phyloP scores from a whole-genome alignment of 2,797 vertebrate species.

The Harpagifer antarcticus region DNA sequence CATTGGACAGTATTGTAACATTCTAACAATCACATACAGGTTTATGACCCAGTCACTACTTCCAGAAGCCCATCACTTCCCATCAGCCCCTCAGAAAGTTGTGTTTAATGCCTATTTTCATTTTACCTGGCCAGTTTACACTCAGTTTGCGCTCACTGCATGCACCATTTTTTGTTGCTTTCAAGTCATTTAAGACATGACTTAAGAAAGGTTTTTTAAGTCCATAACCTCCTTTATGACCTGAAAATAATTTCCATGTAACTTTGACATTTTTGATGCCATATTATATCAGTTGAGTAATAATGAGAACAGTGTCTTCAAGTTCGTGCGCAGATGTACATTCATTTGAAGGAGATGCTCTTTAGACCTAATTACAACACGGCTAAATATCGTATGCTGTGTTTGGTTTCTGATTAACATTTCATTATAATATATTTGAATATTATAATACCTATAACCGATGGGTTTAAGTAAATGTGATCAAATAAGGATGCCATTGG shows the following conservation, averaged over 20 bases:
- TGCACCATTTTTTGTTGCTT: conserved; percentile 1
- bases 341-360: conserved; percentile 8
- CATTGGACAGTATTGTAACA: background rate
- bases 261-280: too few species aligned
- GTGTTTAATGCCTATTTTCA: background rate
- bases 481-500: background rate
- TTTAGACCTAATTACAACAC: background rate
- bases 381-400: background rate
- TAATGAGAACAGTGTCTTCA: background rate
- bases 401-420: background rate
- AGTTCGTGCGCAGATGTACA: background rate
- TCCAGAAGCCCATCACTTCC: background rate
- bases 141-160: conserved; percentile 3
- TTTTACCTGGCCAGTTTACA: background rate
- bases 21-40: conserved; percentile 7
- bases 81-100: background rate
- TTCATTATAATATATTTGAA: background rate
- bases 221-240: background rate
- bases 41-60: background rate
- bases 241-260: background rate
- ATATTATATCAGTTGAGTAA: conserved; percentile 1
- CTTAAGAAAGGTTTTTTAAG: background rate
- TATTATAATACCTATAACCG: background rate
- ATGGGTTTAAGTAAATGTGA: conserved; percentile 5
- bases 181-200: conserved; percentile 3